These are phyloP conservation scores for Phoebastria nigripes DNA, from an alignment of 2,797 vertebrate species.

Conservation along the genomic window DNA sequence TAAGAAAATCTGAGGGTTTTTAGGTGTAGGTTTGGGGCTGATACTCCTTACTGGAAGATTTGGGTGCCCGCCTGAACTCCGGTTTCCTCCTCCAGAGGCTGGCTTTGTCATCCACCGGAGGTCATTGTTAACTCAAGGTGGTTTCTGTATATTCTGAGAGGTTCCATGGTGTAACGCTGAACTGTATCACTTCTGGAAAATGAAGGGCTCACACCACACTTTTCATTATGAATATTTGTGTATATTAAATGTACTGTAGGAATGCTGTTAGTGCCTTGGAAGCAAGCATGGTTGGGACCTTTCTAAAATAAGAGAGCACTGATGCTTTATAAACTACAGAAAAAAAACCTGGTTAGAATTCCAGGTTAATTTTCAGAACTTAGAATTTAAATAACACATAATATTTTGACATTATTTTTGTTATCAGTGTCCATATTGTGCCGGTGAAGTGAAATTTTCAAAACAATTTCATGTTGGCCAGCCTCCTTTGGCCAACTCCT, in stretches of 20 bases:
- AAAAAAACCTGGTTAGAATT: background rate
- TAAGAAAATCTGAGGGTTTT: background rate
- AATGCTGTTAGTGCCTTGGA: background rate
- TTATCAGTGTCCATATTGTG: background rate
- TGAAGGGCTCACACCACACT: background rate
- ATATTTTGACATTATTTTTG: background rate
- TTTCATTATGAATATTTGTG: background rate
- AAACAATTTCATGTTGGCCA: background rate
- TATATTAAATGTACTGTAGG: background rate
- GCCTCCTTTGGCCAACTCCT: background rate
- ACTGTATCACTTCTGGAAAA: background rate
- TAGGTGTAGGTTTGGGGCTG: background rate
- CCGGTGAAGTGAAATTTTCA: background rate
- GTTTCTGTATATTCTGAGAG: background rate
- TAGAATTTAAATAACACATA: background rate
- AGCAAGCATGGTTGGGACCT: background rate
- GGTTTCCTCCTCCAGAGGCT: background rate
- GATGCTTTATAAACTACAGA: background rate
- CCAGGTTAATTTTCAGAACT: background rate
- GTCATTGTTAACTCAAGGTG: background rate
- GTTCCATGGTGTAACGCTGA: background rate
- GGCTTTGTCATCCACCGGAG: background rate
- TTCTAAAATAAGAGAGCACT: background rate
- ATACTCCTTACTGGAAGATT: background rate
- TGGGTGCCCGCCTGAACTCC: background rate